Conservation (phyloP, 2,113 vertebrate species). For the Phalacrocorax aristotelis region DNA sequence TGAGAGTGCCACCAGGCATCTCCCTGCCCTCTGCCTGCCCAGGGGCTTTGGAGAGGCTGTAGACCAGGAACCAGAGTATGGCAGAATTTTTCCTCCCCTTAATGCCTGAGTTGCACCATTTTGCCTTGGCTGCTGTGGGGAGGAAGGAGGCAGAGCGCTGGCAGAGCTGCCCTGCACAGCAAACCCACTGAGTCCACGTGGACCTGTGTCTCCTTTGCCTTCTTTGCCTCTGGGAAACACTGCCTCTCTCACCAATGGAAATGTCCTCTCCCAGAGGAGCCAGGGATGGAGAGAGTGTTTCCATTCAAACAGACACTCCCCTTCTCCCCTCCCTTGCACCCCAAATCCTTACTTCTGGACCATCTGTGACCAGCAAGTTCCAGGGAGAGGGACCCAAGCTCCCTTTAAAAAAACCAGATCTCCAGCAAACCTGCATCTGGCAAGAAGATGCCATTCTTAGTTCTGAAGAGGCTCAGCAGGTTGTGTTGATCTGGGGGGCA, state of each 20-base stretch:
- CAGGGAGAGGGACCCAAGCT: not conserved
- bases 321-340: not conserved
- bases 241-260: not conserved
- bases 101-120: not conserved
- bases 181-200: accelerated
- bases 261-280: not conserved
- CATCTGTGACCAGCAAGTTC: not conserved
- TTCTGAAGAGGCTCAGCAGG: not conserved
- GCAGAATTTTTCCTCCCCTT: not conserved
- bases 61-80: not conserved
- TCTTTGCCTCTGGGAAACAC: not conserved
- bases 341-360: not conserved
- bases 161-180: not conserved
- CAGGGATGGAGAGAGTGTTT: not conserved
- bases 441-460: not conserved
- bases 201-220: not conserved
- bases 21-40: not conserved
- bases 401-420: not conserved
- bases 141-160: not conserved
- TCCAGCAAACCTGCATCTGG: not conserved
- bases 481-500: not conserved
- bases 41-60: not conserved
- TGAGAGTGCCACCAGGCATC: not conserved
- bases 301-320: not conserved
- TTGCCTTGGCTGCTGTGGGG: not conserved